phyloP scores from a whole-genome alignment of 2,888 invertebrate species.

The Eupithecia exiguata region DNA sequence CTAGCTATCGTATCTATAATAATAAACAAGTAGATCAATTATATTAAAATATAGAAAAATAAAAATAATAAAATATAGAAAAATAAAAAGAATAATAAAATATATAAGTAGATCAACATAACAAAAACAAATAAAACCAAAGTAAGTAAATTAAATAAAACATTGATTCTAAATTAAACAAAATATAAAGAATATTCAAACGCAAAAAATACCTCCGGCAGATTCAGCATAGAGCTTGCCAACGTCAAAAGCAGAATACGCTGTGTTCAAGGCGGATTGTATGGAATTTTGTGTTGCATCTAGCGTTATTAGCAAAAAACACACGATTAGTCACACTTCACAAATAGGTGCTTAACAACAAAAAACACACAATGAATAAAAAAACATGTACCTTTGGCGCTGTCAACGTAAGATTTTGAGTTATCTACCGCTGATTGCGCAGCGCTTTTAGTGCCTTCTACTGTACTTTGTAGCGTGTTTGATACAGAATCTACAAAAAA shows the following conservation, averaged over 20 bases:
- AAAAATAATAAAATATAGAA: too few species aligned
- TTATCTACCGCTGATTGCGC: constrained; percentile 64
- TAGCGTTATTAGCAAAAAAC: constrained; percentile 52
- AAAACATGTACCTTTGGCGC: constrained; percentile 62
- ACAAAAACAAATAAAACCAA: constrained; percentile 17
- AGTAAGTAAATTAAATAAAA: neutral
- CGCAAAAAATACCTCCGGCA: constrained; percentile 54
- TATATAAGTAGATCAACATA: constrained; percentile 38
- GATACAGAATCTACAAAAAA: constrained; percentile 57
- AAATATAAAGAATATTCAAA: constrained; percentile 14
- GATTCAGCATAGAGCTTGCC: constrained; percentile 66
- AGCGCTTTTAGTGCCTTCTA: constrained; percentile 61
- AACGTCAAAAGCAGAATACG: constrained; percentile 64
- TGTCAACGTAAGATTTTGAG: constrained; percentile 63
- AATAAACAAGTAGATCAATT: constrained; percentile 40
- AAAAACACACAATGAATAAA: constrained; percentile 27
- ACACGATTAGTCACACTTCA: constrained; percentile 44
- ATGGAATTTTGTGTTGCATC: constrained; percentile 66
- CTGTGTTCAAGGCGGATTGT: constrained; percentile 62
- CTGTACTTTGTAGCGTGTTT: constrained; percentile 59
- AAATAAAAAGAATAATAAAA: too few species aligned
- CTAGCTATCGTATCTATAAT: constrained; percentile 68
- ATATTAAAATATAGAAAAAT: too few species aligned
- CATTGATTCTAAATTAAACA: neutral
- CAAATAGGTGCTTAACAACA: constrained; percentile 26